Percentiles rank a stretch among this genome's conserved stretches.
Evolutionary conservation across 1,140 invertebrate genomes (phyloP).

Genomic region (Andricus grossulariae): DNA sequence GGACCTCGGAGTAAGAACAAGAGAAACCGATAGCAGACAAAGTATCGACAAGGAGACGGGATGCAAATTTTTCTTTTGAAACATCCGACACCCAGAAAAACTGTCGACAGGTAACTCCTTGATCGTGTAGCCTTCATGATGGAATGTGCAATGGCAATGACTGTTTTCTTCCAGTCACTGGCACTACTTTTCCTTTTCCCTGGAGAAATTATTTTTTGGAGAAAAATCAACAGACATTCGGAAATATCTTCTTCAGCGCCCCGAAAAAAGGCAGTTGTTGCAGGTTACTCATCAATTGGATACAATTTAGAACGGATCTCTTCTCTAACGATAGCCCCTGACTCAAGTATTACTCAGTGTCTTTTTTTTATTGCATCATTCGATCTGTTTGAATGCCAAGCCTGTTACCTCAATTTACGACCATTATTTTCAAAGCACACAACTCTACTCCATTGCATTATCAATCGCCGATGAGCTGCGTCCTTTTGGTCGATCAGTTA

Average conservation of each 20-base stretch:
- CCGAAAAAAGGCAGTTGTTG: background rate
- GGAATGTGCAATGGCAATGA: constrained; percentile 56
- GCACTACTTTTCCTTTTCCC: background rate
- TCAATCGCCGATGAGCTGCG: too few species aligned
- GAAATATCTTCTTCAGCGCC: background rate
- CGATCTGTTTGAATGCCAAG: background rate
- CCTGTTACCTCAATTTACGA: background rate
- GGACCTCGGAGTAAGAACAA: constrained; percentile 38
- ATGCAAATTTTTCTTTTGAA: constrained; percentile 42
- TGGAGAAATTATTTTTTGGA: background rate
- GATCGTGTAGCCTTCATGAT: constrained; percentile 63
- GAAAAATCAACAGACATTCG: constrained; percentile 5
- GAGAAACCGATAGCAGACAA: constrained; percentile 43
- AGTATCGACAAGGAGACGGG: constrained; percentile 37
- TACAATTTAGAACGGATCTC: constrained; percentile 15
- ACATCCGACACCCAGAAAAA: constrained; percentile 41
- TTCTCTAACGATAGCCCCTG: background rate
- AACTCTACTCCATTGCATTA: too few species aligned
- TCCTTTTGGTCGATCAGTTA: too few species aligned
- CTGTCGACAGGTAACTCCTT: constrained; percentile 59
- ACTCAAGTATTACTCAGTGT: background rate
- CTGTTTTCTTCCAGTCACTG: background rate
- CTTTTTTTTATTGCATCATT: background rate
- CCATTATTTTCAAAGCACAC: constrained; percentile 13
- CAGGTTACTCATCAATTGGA: background rate